Percentiles rank a stretch among this genome's conserved stretches.
phyloP scores from a whole-genome alignment of 2,113 vertebrate species.

The Climacteris rufus region DNA sequence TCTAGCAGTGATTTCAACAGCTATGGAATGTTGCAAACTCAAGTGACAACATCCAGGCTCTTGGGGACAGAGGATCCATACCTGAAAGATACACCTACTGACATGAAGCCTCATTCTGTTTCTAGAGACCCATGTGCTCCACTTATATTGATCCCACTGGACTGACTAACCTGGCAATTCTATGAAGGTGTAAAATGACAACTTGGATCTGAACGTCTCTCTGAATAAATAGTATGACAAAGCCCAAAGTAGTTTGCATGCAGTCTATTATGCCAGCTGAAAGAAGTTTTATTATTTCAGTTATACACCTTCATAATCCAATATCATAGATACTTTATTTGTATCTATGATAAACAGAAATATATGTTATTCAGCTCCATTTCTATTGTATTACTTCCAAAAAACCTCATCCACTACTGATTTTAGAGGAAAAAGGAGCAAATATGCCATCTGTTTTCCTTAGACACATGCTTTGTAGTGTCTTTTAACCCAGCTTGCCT shows the following conservation, averaged over 20 bases:
- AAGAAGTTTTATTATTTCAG: neutral
- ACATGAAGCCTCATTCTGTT: neutral
- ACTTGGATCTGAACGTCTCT: neutral
- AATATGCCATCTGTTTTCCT: neutral
- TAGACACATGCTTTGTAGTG: neutral
- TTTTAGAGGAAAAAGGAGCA: neutral
- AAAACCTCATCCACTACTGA: neutral
- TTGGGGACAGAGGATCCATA: neutral
- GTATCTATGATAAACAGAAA: neutral
- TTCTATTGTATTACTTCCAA: neutral
- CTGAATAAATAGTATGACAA: neutral
- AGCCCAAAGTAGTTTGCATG: neutral
- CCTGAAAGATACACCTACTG: neutral
- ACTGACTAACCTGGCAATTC: neutral
- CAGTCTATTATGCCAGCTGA: neutral
- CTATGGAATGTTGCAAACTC: neutral
- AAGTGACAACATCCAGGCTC: neutral
- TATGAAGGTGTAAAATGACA: neutral
- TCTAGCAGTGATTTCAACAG: neutral
- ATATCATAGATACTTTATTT: neutral
- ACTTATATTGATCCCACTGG: neutral
- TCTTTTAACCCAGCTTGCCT: neutral
- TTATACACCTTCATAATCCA: neutral
- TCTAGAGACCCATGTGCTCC: neutral
- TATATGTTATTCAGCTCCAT: neutral